Evolutionary conservation across 2,113 vertebrate genomes (phyloP), one percentile per base, ranked within the genome.

Genomic region (Catharus bicknelli): DNA sequence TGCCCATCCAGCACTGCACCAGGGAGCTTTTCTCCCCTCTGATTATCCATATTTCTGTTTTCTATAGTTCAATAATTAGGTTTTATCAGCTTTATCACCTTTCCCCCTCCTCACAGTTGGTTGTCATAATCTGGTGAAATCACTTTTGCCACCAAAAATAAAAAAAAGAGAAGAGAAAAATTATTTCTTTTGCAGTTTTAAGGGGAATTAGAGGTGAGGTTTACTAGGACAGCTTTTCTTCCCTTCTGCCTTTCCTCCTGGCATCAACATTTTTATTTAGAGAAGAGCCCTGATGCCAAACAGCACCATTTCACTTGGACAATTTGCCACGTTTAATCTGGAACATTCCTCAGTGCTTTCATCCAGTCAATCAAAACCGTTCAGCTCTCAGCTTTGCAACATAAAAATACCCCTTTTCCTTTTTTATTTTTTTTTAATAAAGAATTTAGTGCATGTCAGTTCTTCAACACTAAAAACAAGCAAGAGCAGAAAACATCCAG

Each of bases 281-380:
- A 57, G 30, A 61, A 19, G 25, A 67, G 26, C 32, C 16, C 17
- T 1, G 5, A 61, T 64, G 47, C 51, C 4, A 2, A 67, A 83
- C 83, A 90, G 22, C 73, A 43, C 40, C 36, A 3, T 79, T 83
- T 68, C 54, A 32, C 51, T 81, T 32, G 34, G 32, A 70, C n/a
- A 55, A 5, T 11, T 83, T 70, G 36, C 4, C 14, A 1, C 6
- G 1, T 74, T 86, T 92, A 43, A 81, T 53, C 61, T 84, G 77
- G 86, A 86, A 83, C 87, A 32, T 72, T 93, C 88, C 59, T 47
- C n/a, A 36, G 16, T 3, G 7, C 88, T 90, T 93, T 95, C 82
- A 77, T 83, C 67, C 51, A 30, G 38, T 45, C 11, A 9, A 36
- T 81, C 68, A 84, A 67, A 83, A 48, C 36, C 5, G 3, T 66